Percentiles rank a stretch among this genome's conserved stretches.
phyloP scores from a whole-genome alignment of 2,113 vertebrate genomes.

The Pholis gunnellus region DNA sequence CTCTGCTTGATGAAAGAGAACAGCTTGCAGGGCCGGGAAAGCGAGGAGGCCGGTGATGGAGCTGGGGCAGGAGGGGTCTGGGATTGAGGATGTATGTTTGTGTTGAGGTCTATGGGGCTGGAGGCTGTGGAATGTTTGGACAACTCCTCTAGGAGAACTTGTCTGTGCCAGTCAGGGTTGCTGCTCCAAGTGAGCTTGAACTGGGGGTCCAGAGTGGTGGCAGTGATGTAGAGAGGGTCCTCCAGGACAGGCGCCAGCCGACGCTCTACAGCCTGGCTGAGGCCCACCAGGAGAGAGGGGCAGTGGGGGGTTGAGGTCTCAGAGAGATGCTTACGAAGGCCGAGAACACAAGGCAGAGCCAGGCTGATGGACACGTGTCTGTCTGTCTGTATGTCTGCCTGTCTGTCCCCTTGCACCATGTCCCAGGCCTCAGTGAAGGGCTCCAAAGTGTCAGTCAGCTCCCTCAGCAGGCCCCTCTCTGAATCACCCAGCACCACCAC shows the following conservation, averaged over 20 bases:
- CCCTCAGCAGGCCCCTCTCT: conserved; percentile 80
- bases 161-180: conserved; percentile 84
- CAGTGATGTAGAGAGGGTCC: conserved; percentile 84
- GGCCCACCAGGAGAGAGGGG: conserved; percentile 73
- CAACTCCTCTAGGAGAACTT: conserved; percentile 83
- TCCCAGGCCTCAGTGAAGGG: conserved; percentile 87
- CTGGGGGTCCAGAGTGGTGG: conserved; percentile 86
- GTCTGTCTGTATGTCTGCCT: conserved; percentile 69
- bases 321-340: conserved; percentile 85
- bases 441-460: conserved; percentile 83
- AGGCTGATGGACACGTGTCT: conserved; percentile 85
- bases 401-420: conserved; percentile 83
- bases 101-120: conserved; percentile 66
- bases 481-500: conserved; percentile 73
- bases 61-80: conserved; percentile 68
- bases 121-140: conserved; percentile 78
- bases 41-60: conserved; percentile 72
- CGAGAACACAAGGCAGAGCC: conserved; percentile 84
- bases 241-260: conserved; percentile 81
- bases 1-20: conserved; percentile 88
- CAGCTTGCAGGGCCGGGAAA: conserved; percentile 83
- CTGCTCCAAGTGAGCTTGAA: conserved; percentile 89
- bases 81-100: conserved; percentile 72
- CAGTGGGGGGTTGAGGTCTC: conserved; percentile 81
- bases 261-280: conserved; percentile 81